phyloP scores from a whole-genome alignment of 23 tunicate species.

The Diplosoma virens region DNA sequence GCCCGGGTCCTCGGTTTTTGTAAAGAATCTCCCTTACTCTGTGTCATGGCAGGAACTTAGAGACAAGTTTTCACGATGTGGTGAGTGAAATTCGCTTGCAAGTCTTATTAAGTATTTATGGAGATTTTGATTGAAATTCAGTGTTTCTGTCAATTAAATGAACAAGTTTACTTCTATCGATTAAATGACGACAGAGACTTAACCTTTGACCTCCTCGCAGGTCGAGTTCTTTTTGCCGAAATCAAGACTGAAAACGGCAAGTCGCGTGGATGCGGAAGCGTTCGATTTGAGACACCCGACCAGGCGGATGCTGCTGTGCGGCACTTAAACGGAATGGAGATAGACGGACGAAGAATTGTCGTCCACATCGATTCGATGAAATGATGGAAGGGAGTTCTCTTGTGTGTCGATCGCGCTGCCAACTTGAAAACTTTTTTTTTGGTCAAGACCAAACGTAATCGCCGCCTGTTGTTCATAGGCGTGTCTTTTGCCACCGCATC shows the following conservation, averaged over 20 bases:
- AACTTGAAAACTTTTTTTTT: too few relatives aligned
- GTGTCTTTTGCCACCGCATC: too few relatives aligned
- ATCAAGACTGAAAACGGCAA: constrained; percentile 82
- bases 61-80: constrained; percentile 62
- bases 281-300: constrained; percentile 63
- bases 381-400: background rate
- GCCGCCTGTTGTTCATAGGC: too few relatives aligned
- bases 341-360: constrained; percentile 61
- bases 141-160: too few relatives aligned
- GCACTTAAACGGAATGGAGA: constrained; percentile 46
- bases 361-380: constrained; percentile 44
- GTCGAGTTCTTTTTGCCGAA: constrained; percentile 67
- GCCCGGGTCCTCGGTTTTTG: constrained; percentile 49
- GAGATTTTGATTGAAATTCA: too few relatives aligned
- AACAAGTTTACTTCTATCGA: too few relatives aligned
- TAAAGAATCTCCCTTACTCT: constrained; percentile 62
- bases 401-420: too few relatives aligned
- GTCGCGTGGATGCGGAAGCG: constrained; percentile 72
- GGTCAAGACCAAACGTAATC: too few relatives aligned
- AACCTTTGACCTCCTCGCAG: too few relatives aligned
- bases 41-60: constrained; percentile 64
- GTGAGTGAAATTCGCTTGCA: background rate
- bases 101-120: too few relatives aligned
- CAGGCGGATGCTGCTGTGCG: constrained; percentile 62
- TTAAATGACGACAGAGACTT: too few relatives aligned